Percentiles rank a stretch among this genome's conserved stretches.
These are phyloP conservation scores for Molossus molossus DNA, from an alignment of 2,797 vertebrate genomes.

Conservation along the genomic window DNA sequence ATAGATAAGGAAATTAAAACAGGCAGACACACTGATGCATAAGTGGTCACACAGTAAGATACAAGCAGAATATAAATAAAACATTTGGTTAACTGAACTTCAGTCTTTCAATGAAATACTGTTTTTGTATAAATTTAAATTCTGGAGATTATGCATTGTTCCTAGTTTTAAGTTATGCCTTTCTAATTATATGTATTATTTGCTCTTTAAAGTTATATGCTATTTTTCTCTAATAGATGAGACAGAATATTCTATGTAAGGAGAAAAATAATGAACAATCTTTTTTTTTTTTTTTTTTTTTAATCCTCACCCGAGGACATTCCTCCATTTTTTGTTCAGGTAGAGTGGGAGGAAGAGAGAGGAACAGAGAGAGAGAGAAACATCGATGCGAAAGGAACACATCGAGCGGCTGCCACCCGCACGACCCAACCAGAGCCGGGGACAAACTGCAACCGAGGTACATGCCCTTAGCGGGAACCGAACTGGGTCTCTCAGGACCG, in stretches of 20 bases:
- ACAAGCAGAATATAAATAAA: constrained; percentile 26
- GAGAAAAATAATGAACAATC: constrained; percentile 4
- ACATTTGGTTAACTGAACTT: constrained; percentile 7
- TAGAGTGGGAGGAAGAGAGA: no score
- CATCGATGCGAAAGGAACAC: no score
- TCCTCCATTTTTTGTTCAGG: no score
- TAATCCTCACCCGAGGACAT: no score
- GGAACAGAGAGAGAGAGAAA: no score
- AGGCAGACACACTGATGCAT: neutral
- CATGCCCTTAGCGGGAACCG: no score
- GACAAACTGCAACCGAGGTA: no score
- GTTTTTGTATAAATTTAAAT: constrained; percentile 43
- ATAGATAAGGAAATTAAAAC: constrained; percentile 45
- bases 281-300: no score
- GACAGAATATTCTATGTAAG: neutral
- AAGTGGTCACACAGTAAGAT: neutral
- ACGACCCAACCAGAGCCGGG: no score
- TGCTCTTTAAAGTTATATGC: neutral
- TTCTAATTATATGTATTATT: neutral
- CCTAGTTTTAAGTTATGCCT: neutral
- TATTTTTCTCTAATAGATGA: neutral
- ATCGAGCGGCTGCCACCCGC: no score
- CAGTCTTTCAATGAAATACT: neutral
- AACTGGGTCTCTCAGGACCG: no score
- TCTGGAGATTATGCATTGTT: neutral